Percentiles rank a stretch among this genome's conserved stretches.
These are phyloP conservation scores for Drosophila acutilabella DNA, from an alignment of 2,888 invertebrate species.

Conservation along the genomic window DNA sequence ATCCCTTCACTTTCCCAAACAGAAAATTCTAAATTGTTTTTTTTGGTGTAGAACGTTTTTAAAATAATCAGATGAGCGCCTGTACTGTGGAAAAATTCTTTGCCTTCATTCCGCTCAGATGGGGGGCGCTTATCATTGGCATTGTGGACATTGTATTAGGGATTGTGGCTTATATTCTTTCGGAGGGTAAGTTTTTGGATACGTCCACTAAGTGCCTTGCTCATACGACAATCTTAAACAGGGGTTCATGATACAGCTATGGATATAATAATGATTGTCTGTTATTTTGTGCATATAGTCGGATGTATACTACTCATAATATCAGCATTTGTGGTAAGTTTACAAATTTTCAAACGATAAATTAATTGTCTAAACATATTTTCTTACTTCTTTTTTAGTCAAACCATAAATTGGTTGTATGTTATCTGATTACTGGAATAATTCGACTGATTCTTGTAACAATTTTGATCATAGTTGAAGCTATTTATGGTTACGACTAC, in stretches of 20 bases:
- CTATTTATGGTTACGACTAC: not conserved
- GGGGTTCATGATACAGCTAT: not conserved
- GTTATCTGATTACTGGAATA: not conserved
- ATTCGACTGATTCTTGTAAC: not conserved
- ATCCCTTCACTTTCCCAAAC: too few species aligned
- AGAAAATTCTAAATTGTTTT: too few species aligned
- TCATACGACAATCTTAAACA: too few species aligned
- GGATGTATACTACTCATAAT: slow-evolving; percentile 11
- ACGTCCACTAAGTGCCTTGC: too few species aligned
- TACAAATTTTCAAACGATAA: too few species aligned
- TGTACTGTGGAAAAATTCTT: slow-evolving; percentile 3
- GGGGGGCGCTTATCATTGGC: slow-evolving; percentile 10
- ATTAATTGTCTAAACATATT: not conserved
- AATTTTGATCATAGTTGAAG: not conserved
- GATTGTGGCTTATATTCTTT: too few species aligned
- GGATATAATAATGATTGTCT: not conserved
- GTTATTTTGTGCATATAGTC: slow-evolving; percentile 1
- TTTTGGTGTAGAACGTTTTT: too few species aligned
- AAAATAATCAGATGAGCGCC: too few species aligned
- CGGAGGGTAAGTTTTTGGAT: too few species aligned
- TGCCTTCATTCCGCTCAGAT: slow-evolving; percentile 4
- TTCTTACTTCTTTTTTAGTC: not conserved
- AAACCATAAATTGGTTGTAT: not conserved
- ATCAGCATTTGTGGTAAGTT: slow-evolving; percentile 12
- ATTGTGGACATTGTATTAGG: not conserved